Percentiles rank a stretch among this genome's conserved stretches.
Evolutionary conservation across 2,797 vertebrate genomes (phyloP).

Genomic region (Macroramphosus scolopax): DNA sequence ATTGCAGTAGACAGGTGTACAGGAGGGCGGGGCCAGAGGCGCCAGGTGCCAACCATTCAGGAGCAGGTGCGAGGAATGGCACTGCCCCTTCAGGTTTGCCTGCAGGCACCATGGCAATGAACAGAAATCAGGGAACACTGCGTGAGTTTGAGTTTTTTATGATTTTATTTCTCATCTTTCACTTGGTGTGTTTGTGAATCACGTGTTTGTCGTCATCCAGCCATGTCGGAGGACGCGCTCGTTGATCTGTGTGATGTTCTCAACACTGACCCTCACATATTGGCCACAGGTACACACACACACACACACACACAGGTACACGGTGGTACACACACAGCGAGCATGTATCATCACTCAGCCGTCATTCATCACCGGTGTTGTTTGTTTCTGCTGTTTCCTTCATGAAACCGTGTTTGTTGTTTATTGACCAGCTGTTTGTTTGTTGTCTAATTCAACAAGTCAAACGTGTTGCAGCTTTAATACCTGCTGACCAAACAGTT

Average conservation of each 20-base stretch:
- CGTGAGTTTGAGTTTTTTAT: slow-evolving; percentile 68
- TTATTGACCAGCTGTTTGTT: too few relatives aligned
- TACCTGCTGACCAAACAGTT: too few relatives aligned
- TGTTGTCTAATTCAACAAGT: too few relatives aligned
- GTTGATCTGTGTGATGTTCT: slow-evolving; percentile 91
- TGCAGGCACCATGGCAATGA: slow-evolving; percentile 69
- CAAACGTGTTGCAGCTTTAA: too few relatives aligned
- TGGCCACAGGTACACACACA: slow-evolving; percentile 89
- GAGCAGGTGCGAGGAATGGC: slow-evolving; percentile 70
- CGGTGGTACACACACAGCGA: too few relatives aligned
- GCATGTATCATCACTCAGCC: too few relatives aligned
- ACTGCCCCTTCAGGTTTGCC: slow-evolving; percentile 74
- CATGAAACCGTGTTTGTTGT: too few relatives aligned
- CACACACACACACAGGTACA: slow-evolving; percentile 80
- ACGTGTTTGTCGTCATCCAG: slow-evolving; percentile 65
- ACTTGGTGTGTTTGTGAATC: background rate
- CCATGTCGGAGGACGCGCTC: slow-evolving; percentile 84
- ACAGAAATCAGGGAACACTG: slow-evolving; percentile 78
- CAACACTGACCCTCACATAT: slow-evolving; percentile 91
- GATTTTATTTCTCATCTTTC: slow-evolving; percentile 24
- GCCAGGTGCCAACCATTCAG: slow-evolving; percentile 57
- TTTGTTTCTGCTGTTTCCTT: too few relatives aligned
- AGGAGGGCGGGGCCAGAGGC: slow-evolving; percentile 63
- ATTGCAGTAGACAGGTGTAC: slow-evolving; percentile 83
- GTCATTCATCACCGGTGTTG: too few relatives aligned